phyloP scores from a whole-genome alignment of 2,888 invertebrate genomes.

The Acrocera orbiculus region DNA sequence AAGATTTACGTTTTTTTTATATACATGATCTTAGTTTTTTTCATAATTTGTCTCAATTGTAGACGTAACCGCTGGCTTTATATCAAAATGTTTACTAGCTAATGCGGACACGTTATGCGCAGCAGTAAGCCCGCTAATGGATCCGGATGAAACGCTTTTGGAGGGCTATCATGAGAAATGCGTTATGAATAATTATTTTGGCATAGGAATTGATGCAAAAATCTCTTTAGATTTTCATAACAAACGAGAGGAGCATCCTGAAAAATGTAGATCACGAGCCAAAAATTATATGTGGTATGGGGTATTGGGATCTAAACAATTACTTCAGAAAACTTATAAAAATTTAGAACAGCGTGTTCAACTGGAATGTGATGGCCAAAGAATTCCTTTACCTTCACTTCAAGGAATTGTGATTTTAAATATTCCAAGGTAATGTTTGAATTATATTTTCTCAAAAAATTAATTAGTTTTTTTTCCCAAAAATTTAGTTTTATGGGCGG shows the following conservation, averaged over 20 bases:
- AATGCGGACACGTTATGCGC: constrained; percentile 94
- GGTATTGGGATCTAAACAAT: constrained; percentile 55
- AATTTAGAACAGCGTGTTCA: constrained; percentile 91
- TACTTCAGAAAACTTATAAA: constrained; percentile 80
- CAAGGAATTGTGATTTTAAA: constrained; percentile 95
- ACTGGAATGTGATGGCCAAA: constrained; percentile 87
- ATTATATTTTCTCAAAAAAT: not conserved
- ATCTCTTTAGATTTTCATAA: constrained; percentile 93
- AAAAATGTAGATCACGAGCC: constrained; percentile 84
- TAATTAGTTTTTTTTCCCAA: not conserved
- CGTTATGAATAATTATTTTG: constrained; percentile 98
- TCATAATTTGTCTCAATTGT: constrained; percentile 12
- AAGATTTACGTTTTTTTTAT: too few relatives aligned
- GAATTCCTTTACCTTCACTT: constrained; percentile 85
- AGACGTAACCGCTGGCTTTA: constrained; percentile 60
- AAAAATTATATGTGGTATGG: constrained; percentile 95
- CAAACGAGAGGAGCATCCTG: constrained; percentile 91
- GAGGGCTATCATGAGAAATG: constrained; percentile 86
- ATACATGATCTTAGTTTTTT: constrained; percentile 1
- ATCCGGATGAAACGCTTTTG: constrained; percentile 70
- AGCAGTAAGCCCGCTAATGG: constrained; percentile 89
- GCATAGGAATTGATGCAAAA: constrained; percentile 95
- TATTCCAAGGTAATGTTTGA: constrained; percentile 54
- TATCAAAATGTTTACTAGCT: constrained; percentile 85
- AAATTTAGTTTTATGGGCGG: constrained; percentile 82